Evolutionary conservation across 2,888 invertebrate species (phyloP).

Genomic region (Tetragonula carbonaria): DNA sequence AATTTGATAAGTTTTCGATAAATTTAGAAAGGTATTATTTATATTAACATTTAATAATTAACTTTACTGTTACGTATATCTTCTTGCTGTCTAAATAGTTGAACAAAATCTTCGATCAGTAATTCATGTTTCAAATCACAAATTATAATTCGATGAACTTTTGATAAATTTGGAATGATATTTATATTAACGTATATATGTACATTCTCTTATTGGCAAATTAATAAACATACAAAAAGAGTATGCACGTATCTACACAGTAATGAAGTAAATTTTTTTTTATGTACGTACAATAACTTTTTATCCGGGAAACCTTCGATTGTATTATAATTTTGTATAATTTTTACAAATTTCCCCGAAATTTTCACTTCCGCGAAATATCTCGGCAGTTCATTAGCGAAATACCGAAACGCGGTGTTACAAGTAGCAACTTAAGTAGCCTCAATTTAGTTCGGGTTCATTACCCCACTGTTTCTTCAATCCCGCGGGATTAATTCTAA

Average conservation of each 20-base stretch:
- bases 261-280: not conserved
- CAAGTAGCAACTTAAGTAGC: not conserved
- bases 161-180: too few species aligned
- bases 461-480: slow-evolving; percentile 2
- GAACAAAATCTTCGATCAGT: too few species aligned
- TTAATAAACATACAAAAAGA: too few species aligned
- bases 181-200: too few species aligned
- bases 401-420: not conserved
- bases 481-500: slow-evolving; percentile 14
- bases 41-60: too few species aligned
- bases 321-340: not conserved
- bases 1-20: not conserved
- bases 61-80: too few species aligned
- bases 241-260: too few species aligned
- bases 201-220: too few species aligned
- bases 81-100: too few species aligned
- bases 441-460: not conserved
- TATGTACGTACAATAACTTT: not conserved
- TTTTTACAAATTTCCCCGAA: not conserved
- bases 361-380: not conserved
- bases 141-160: too few species aligned
- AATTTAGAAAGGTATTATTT: too few species aligned
- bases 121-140: too few species aligned
- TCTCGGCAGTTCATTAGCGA: not conserved
- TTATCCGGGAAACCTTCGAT: not conserved